Base-by-base conservation (phyloP, 2,797 vertebrate species). In the Diplodus puntazzo region DNA sequence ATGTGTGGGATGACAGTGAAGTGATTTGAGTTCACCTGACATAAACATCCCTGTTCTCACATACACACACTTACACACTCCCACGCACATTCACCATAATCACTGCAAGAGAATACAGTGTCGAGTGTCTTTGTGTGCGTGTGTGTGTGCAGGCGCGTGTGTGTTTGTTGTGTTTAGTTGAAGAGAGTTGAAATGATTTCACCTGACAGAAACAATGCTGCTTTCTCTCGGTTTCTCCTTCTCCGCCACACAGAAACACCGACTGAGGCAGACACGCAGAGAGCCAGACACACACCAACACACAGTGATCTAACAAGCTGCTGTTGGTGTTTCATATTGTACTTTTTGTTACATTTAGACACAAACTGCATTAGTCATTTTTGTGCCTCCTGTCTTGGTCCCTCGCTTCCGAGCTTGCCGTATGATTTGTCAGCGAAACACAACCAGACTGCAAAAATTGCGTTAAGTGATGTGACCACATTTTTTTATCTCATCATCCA, bases 1-100 rank as follows among this genome's bases (percentile, higher is more conserved):
- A 39, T 39, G 64, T 67, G 74, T 68, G 80, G 74, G 83, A 52
- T 79, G 85, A 80, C 71, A 83, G 69, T 71, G 78, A 82, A 89
- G 86, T 83, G 80, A 93, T 85, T 83, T 67, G n/a, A 92, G 89
- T 87, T 95, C 86, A 94, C 91, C 89, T 93, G 92, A 94, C 85
- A 88, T 92, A 93, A 93, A 95, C 86, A 92, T 92, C 87, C 80
- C 84, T 83, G 86, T 79, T 92, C 90, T 86, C 89, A 90, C 66
- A 79, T 64, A 87, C 80, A 75, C 79, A 81, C 70, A 69, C 87
- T 74, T 63, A 75, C 80, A 86, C 84, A 78, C 79, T 83, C 87
- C 81, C 73, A 89, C 82, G 3, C 79, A 79, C 73, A 63, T 61
- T 64, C 75, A 62, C 62, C 27, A 75, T 69, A 81, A 81, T 78